These are phyloP conservation scores for Beroe forskalii DNA, from an alignment of 37 sponge, comb jelly and placozoan genomes.

Conservation along the genomic window DNA sequence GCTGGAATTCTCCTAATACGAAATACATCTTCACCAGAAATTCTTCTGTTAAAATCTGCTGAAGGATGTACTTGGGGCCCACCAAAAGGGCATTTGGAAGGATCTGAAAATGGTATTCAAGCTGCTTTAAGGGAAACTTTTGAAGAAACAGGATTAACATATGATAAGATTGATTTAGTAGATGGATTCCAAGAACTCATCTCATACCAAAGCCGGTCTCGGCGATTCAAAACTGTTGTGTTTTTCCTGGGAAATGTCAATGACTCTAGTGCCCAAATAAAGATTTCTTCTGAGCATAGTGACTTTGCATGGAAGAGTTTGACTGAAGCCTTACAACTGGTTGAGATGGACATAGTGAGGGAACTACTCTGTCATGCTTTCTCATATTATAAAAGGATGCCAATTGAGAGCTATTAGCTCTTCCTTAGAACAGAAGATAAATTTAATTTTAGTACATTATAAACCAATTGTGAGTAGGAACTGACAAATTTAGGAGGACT, in stretches of 20 bases:
- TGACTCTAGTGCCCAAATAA: constrained; percentile 22
- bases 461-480: neutral
- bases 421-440: no score
- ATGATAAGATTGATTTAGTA: constrained; percentile 11
- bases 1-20: constrained; percentile 57
- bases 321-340: neutral
- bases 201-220: constrained; percentile 26
- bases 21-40: constrained; percentile 10
- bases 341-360: neutral
- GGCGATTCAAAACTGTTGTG: constrained; percentile 51
- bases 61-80: constrained; percentile 51
- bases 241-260: constrained; percentile 14
- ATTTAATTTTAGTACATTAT: neutral
- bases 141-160: constrained; percentile 50
- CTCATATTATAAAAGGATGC: neutral
- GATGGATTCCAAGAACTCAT: constrained; percentile 58
- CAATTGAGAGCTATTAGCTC: no score
- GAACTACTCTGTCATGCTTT: constrained; percentile 2
- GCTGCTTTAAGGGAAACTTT: constrained; percentile 57
- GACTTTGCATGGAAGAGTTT: constrained; percentile 6
- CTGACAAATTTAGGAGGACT: neutral
- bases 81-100: constrained; percentile 35
- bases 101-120: constrained; percentile 32
- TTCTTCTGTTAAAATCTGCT: constrained; percentile 31
- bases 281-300: constrained; percentile 37